Percentiles rank a stretch among this genome's conserved stretches.
These are phyloP conservation scores for Uropetala carovei DNA, from an alignment of 2,888 invertebrate species.

Conservation along the genomic window DNA sequence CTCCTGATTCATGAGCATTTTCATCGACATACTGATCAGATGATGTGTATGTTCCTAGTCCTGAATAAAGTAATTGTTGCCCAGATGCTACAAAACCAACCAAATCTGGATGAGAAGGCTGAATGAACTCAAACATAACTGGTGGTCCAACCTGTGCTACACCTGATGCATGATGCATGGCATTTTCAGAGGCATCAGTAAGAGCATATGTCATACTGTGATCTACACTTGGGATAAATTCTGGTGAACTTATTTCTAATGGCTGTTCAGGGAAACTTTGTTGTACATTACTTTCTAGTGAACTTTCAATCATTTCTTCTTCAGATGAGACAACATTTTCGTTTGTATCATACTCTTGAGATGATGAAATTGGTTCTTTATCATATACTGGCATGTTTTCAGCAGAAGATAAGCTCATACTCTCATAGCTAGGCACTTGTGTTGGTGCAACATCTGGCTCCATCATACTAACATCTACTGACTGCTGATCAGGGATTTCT, in stretches of 20 bases:
- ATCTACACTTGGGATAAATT: constrained; percentile 52
- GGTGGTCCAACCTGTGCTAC: constrained; percentile 66
- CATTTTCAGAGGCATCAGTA: neutral
- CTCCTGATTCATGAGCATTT: constrained; percentile 54
- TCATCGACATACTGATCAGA: constrained; percentile 68
- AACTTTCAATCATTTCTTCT: constrained; percentile 18
- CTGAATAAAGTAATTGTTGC: constrained; percentile 75
- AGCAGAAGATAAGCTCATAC: neutral
- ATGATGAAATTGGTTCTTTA: neutral
- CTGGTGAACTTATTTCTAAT: constrained; percentile 53
- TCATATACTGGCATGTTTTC: constrained; percentile 20
- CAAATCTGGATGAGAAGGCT: constrained; percentile 75
- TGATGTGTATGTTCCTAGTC: constrained; percentile 75
- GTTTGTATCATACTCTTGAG: neutral
- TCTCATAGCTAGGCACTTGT: neutral
- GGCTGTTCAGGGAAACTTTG: constrained; percentile 5
- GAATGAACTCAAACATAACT: constrained; percentile 75
- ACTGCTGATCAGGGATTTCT: neutral
- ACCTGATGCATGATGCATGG: constrained; percentile 34
- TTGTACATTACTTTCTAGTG: neutral
- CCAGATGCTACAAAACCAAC: constrained; percentile 77
- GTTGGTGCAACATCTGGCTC: neutral
- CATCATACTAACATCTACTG: neutral
- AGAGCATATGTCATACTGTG: constrained; percentile 11
- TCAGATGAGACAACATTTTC: neutral